A percentile compares a stretch with the other conserved stretches of the same genome.
Evolutionary conservation across 2,113 vertebrate genomes (phyloP).

Genomic region (Oreotrochilus melanogaster): DNA sequence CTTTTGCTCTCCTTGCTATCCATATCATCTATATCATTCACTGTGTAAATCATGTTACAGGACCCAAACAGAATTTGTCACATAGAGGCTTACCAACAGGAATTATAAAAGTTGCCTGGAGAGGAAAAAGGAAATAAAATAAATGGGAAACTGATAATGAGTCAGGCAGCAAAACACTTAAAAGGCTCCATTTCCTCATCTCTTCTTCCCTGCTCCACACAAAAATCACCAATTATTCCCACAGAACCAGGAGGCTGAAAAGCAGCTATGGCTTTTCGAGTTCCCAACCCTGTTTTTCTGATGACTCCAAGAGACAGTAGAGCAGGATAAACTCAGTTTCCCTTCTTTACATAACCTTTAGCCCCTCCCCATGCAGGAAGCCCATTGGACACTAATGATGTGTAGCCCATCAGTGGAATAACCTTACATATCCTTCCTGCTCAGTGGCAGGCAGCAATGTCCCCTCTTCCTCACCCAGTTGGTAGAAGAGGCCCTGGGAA

Average conservation of each 20-base stretch:
- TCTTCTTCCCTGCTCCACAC: background rate
- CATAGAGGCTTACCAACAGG: background rate
- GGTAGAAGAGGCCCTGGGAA: constrained; percentile 26
- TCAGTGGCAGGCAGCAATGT: background rate
- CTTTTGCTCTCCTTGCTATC: background rate
- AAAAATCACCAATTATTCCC: background rate
- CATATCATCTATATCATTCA: background rate
- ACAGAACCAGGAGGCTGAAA: constrained; percentile 9
- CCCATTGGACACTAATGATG: constrained; percentile 58
- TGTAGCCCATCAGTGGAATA: constrained; percentile 54
- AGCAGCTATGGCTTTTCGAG: background rate
- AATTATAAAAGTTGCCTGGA: background rate
- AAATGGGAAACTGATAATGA: constrained; percentile 27
- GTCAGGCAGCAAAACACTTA: constrained; percentile 9
- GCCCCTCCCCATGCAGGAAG: constrained; percentile 16
- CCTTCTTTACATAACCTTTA: background rate
- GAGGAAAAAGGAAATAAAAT: constrained; percentile 51
- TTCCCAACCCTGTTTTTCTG: background rate
- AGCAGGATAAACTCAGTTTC: constrained; percentile 62
- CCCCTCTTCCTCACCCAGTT: background rate
- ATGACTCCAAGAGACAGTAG: background rate
- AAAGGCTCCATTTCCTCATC: background rate
- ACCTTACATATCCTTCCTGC: constrained; percentile 71
- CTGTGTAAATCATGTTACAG: background rate
- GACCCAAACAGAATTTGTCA: background rate